Conservation (phyloP, 2,888 invertebrate genomes). For the Cheilosia scutellata region DNA sequence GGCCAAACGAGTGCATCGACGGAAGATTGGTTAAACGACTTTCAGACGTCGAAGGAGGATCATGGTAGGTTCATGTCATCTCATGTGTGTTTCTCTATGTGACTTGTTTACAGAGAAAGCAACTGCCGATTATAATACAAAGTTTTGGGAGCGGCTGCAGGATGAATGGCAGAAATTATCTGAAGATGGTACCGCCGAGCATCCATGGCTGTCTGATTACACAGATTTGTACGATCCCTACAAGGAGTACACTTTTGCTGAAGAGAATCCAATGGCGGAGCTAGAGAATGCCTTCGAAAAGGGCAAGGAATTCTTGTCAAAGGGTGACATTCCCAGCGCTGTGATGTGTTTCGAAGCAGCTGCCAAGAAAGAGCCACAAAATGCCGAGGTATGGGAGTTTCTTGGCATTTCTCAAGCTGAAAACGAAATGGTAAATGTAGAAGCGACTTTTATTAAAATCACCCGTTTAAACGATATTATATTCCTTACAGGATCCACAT, state of each 20-base stretch:
- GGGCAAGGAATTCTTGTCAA: slow-evolving; percentile 92
- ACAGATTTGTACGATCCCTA: slow-evolving; percentile 87
- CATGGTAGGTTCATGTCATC: slow-evolving; percentile 81
- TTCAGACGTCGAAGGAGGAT: slow-evolving; percentile 86
- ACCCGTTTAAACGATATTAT: slow-evolving; percentile 3
- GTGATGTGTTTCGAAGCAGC: slow-evolving; percentile 98
- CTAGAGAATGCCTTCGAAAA: slow-evolving; percentile 92
- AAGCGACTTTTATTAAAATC: neutral
- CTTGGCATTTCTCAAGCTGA: slow-evolving; percentile 97
- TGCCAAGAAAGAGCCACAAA: slow-evolving; percentile 91
- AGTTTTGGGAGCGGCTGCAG: slow-evolving; percentile 88
- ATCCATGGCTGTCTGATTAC: slow-evolving; percentile 90
- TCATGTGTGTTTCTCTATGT: neutral
- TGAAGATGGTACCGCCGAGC: slow-evolving; percentile 82
- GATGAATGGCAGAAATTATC: slow-evolving; percentile 93
- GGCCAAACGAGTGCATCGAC: slow-evolving; percentile 80
- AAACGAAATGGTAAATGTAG: slow-evolving; percentile 90
- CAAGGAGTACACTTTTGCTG: slow-evolving; percentile 85
- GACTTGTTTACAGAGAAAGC: slow-evolving; percentile 83
- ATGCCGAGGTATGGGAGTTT: slow-evolving; percentile 93
- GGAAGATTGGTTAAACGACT: slow-evolving; percentile 84
- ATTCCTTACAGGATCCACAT: slow-evolving; percentile 88
- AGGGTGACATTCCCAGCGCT: slow-evolving; percentile 97
- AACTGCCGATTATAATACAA: slow-evolving; percentile 86
- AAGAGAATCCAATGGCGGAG: slow-evolving; percentile 94